Conservation (phyloP, 2,113 vertebrate species). For the Malurus elegans region DNA sequence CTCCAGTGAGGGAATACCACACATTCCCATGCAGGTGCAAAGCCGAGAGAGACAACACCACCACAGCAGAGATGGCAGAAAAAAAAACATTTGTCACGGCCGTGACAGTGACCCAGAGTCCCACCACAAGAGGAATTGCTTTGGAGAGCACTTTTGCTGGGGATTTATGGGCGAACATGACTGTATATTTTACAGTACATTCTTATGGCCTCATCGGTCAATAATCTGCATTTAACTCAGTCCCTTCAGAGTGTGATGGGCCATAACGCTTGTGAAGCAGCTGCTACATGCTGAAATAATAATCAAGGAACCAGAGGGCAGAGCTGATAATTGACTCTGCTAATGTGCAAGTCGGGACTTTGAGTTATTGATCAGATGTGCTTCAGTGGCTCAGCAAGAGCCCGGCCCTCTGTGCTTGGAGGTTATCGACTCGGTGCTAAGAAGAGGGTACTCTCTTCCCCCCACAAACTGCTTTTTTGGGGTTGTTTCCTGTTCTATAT, state of each 20-base stretch:
- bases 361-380: constrained; percentile 65
- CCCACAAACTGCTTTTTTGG: neutral
- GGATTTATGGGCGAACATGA: constrained; percentile 31
- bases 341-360: constrained; percentile 54
- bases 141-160: constrained; percentile 1
- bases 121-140: neutral
- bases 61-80: neutral
- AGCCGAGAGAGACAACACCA: neutral
- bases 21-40: neutral
- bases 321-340: constrained; percentile 64
- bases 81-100: neutral
- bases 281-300: constrained; percentile 70
- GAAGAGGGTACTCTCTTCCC: neutral
- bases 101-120: constrained; percentile 2
- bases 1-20: neutral
- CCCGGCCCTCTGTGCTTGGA: neutral
- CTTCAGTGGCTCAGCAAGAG: constrained; percentile 32
- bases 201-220: constrained; percentile 55
- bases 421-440: neutral
- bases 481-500: neutral
- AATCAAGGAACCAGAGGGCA: constrained; percentile 68
- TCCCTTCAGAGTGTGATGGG: constrained; percentile 53
- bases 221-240: constrained; percentile 68
- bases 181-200: constrained; percentile 49
- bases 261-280: constrained; percentile 64